Evolutionary conservation across 2,113 vertebrate genomes (phyloP), one percentile per base, ranked within the genome.

Genomic region (Casuarius casuarius): DNA sequence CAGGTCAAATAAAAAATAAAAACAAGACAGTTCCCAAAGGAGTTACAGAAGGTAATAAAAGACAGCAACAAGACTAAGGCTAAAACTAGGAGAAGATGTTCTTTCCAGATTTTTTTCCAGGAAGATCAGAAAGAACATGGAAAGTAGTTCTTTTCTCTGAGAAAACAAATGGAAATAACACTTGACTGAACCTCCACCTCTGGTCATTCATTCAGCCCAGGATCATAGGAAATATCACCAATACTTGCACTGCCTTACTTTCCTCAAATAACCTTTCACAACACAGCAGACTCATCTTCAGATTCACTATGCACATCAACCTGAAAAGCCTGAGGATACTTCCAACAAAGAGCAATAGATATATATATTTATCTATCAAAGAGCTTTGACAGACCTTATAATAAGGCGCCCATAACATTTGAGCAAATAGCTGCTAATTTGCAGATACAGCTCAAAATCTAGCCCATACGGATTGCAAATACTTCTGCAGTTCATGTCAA

Each of bases 1-100:
- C 84, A 80, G 71, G 48, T 77, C 72, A 84, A 84, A 94, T 90
- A 71, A 95, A 84, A 83, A 87, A 70, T 42, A 82, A 87, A 87
- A 26, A 63, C 25, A 74, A 81, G 72, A 63, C 23, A 49, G n/a
- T 56, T 95, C 81, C 87, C 91, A 90, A 61, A 89, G 84, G 84
- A 96, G 22, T 2, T 76, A 33, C 33, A 65, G 48, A 75, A 81
- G 26, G 40, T 78, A 90, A 93, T 62, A 82, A 89, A 89, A 73
- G 49, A 48, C 5, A 91, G 8, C 12, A 58, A 31, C 12, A 78
- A 67, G 61, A 80, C 18, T 62, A 77, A 12, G 14, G 33, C 52
- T 73, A 90, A 83, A 76, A 46, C 1, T 35, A 74, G 40, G 29
- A 73, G 20, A 66, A 40, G 17, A n/a, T 79, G 10, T 15, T 80